These are phyloP conservation scores for Calidris pugnax DNA, from an alignment of 2,113 vertebrate genomes.

Conservation along the genomic window DNA sequence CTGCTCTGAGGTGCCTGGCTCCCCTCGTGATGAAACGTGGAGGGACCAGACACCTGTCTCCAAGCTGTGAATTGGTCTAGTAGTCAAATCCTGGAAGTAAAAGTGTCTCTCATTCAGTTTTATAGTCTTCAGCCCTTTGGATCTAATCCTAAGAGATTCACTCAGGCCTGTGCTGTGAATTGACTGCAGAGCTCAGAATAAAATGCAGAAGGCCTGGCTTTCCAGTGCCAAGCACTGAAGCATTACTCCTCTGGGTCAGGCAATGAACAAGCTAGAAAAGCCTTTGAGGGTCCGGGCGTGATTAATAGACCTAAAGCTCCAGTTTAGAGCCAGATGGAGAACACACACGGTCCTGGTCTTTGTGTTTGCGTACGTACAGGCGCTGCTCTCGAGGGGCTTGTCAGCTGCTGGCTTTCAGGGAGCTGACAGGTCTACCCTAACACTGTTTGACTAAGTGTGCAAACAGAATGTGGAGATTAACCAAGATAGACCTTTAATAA, in stretches of 20 bases:
- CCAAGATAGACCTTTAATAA: slow-evolving; percentile 7
- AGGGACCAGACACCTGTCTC: not conserved
- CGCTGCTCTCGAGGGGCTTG: not conserved
- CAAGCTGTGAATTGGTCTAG: not conserved
- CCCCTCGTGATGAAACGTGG: fast-evolving
- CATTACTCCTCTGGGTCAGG: not conserved
- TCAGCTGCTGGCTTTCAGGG: not conserved
- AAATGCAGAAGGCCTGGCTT: not conserved
- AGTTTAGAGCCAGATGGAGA: not conserved
- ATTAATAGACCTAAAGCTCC: slow-evolving; percentile 29
- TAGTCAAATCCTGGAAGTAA: not conserved
- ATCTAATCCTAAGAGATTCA: not conserved
- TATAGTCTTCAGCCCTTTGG: not conserved
- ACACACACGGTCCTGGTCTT: not conserved
- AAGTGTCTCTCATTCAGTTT: not conserved
- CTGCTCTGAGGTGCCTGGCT: not conserved
- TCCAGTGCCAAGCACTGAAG: not conserved
- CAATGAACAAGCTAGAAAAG: slow-evolving; percentile 15
- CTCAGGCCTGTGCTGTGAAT: not conserved
- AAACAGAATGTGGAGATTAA: not conserved
- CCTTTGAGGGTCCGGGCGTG: not conserved
- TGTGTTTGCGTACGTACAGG: not conserved
- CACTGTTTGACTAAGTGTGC: not conserved
- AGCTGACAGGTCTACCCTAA: not conserved
- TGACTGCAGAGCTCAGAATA: not conserved